phyloP scores from a whole-genome alignment of 2,113 vertebrate species.

The Melierax canorus region DNA sequence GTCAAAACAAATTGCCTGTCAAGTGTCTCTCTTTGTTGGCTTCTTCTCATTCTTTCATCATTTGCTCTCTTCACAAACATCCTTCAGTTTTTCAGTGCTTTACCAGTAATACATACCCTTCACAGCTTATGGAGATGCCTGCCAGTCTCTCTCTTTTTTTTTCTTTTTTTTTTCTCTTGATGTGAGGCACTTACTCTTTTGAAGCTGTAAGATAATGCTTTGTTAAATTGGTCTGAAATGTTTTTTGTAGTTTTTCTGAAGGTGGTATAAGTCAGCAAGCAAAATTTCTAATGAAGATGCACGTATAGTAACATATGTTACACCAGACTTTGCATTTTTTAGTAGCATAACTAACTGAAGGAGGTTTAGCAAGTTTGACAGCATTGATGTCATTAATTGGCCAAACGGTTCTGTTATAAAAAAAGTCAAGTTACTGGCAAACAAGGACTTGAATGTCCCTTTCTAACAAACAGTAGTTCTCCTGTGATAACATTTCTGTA shows the following conservation, averaged over 20 bases:
- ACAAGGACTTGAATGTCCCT: conserved; percentile 26
- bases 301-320: not conserved
- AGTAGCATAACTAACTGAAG: not conserved
- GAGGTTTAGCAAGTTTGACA: not conserved
- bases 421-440: not conserved
- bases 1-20: conserved; percentile 10
- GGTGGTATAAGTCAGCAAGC: not conserved
- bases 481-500: conserved; percentile 40
- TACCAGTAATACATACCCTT: not conserved
- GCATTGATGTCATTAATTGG: not conserved
- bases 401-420: not conserved
- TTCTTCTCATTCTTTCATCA: not conserved
- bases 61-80: not conserved
- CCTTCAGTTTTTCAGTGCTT: not conserved
- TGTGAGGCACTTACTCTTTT: not conserved
- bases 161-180: not conserved
- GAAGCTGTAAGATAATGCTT: not conserved
- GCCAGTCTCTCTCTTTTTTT: not conserved
- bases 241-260: not conserved
- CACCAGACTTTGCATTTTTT: not conserved
- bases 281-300: not conserved
- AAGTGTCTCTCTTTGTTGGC: not conserved
- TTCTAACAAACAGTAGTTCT: conserved; percentile 36
- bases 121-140: not conserved
- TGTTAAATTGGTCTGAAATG: not conserved